phyloP scores from a whole-genome alignment of 2,888 invertebrate species.

The Dimorphilus gyrociliatus region DNA sequence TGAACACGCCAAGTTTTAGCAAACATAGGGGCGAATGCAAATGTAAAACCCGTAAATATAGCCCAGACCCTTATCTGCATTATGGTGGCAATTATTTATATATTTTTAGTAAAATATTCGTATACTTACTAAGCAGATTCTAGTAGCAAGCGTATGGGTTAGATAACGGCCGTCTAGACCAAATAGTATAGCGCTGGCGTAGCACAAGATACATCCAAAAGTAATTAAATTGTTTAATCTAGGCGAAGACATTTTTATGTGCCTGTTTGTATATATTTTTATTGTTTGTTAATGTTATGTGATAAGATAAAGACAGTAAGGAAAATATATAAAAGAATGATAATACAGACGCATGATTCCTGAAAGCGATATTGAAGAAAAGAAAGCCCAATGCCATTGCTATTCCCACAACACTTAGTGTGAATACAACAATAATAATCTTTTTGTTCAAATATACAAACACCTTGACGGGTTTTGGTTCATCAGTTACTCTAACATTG shows the following conservation, averaged over 20 bases:
- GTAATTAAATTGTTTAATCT: conserved; percentile 22
- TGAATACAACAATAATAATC: no score
- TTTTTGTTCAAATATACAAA: no score
- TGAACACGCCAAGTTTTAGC: conserved; percentile 7
- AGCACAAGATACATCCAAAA: conserved; percentile 17
- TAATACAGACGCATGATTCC: conserved; percentile 4
- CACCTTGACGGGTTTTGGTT: no score
- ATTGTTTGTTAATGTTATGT: neutral
- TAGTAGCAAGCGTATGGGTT: no score
- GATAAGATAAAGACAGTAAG: neutral
- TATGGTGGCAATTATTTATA: neutral
- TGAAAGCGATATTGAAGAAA: conserved; percentile 3
- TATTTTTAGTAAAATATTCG: no score
- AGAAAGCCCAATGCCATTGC: conserved; percentile 2
- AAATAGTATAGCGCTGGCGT: conserved; percentile 12
- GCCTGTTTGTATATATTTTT: conserved; percentile 10
- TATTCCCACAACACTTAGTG: conserved; percentile 1
- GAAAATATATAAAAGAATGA: neutral
- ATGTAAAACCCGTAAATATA: conserved; percentile 2
- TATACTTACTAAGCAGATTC: no score
- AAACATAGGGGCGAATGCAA: conserved; percentile 6
- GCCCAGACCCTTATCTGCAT: conserved; percentile 5
- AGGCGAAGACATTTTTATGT: conserved; percentile 25
- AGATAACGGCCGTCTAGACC: conserved; percentile 6
- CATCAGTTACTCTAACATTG: no score